Evolutionary conservation across 2,888 invertebrate genomes (phyloP).

Genomic region (Aelia acuminata): DNA sequence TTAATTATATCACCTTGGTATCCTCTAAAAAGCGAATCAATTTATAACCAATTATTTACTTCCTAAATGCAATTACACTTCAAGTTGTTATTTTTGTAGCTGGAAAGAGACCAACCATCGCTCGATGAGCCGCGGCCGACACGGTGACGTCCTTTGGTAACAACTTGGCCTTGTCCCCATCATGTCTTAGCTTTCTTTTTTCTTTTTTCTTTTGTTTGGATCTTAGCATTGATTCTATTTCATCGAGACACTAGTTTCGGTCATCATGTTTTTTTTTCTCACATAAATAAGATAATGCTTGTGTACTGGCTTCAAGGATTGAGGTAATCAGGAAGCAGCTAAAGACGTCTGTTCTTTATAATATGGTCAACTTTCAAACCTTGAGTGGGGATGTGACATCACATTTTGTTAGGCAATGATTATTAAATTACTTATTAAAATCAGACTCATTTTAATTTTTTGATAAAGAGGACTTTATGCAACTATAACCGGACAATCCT

Average conservation of each 20-base stretch:
- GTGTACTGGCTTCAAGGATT: background rate
- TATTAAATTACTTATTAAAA: background rate
- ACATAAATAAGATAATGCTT: background rate
- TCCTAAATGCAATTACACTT: background rate
- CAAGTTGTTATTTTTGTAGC: background rate
- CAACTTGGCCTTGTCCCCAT: background rate
- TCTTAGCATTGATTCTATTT: background rate
- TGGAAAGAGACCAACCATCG: background rate
- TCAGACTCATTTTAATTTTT: too few species aligned
- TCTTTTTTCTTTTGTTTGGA: background rate
- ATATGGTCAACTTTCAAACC: background rate
- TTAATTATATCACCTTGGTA: too few species aligned
- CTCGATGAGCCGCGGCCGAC: background rate
- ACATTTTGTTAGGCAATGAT: background rate
- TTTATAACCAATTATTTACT: too few species aligned
- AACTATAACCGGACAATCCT: too few species aligned
- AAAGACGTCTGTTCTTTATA: background rate
- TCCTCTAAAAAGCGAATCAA: too few species aligned
- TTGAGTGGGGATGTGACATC: background rate
- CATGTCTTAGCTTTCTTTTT: background rate
- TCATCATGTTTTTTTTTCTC: background rate
- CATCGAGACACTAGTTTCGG: background rate
- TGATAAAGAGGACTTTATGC: too few species aligned
- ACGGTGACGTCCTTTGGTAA: conserved; percentile 20
- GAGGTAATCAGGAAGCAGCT: background rate